A percentile compares a stretch with the other conserved stretches of the same genome.
Conservation (phyloP, 2,888 invertebrate genomes). For the Serripes groenlandicus region DNA sequence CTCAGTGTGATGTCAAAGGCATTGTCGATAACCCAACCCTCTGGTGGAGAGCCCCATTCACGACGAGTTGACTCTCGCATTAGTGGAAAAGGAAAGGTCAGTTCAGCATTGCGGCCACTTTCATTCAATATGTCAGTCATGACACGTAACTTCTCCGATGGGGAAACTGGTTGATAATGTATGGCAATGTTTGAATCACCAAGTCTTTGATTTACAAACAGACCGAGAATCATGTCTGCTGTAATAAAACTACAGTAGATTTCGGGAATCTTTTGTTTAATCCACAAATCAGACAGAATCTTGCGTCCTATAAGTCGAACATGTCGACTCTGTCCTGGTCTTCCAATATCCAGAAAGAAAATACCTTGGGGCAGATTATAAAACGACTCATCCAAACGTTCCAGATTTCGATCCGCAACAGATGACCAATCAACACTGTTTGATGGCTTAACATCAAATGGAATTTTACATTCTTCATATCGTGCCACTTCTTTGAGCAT, state of each 20-base stretch:
- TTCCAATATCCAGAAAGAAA: conserved; percentile 68
- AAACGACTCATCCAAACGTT: conserved; percentile 58
- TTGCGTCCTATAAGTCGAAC: conserved; percentile 69
- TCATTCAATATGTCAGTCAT: conserved; percentile 59
- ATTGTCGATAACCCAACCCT: conserved; percentile 74
- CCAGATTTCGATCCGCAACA: conserved; percentile 49
- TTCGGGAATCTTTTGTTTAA: conserved; percentile 70
- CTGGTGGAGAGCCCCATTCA: conserved; percentile 71
- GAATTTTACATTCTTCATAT: conserved; percentile 58
- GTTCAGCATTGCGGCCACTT: conserved; percentile 49
- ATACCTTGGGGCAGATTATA: conserved; percentile 69
- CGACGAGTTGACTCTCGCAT: conserved; percentile 64
- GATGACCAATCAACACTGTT: conserved; percentile 51
- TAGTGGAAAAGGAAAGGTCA: conserved; percentile 71
- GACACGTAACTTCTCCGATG: conserved; percentile 67
- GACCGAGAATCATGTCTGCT: conserved; percentile 74
- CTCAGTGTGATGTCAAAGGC: conserved; percentile 71
- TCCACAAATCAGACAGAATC: conserved; percentile 70
- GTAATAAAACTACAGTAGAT: conserved; percentile 72
- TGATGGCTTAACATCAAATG: conserved; percentile 11
- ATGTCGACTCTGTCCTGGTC: conserved; percentile 38
- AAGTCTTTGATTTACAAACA: conserved; percentile 66
- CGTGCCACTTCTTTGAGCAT: conserved; percentile 61
- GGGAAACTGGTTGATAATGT: conserved; percentile 63
- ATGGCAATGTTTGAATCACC: conserved; percentile 64